A percentile compares a stretch with the other conserved stretches of the same genome.
Evolutionary conservation across 2,888 invertebrate genomes (phyloP).

Genomic region (Epistrophella euchroma): DNA sequence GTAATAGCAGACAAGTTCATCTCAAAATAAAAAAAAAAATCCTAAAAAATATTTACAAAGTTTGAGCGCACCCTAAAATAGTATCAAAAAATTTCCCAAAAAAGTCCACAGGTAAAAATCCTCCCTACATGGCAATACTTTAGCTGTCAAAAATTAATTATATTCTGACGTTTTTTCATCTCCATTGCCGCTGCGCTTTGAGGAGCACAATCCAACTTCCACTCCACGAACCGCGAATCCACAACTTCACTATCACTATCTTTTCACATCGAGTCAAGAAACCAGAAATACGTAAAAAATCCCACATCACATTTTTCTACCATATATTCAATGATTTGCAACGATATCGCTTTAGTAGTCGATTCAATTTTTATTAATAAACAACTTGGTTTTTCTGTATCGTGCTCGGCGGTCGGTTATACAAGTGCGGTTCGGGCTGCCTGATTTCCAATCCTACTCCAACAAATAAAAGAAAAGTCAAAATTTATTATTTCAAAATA

Average conservation of each 20-base stretch:
- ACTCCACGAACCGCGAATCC: neutral
- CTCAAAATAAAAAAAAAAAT: neutral
- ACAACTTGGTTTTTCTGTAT: constrained; percentile 33
- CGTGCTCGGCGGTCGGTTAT: constrained; percentile 33
- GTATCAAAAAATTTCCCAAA: neutral
- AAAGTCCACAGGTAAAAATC: neutral
- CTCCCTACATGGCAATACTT: neutral
- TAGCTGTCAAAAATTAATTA: constrained; percentile 11
- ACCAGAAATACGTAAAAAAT: neutral
- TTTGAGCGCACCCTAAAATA: neutral
- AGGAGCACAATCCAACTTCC: neutral
- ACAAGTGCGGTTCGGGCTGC: constrained; percentile 38
- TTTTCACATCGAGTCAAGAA: neutral
- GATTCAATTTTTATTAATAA: constrained; percentile 30
- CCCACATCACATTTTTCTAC: constrained; percentile 1
- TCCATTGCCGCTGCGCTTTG: constrained; percentile 28
- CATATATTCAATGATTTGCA: constrained; percentile 36
- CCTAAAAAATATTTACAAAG: neutral
- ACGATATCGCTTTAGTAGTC: constrained; percentile 29
- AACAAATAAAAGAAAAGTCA: constrained; percentile 14
- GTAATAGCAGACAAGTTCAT: too few relatives aligned
- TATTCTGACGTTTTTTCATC: constrained; percentile 10
- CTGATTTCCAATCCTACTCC: constrained; percentile 27
- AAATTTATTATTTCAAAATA: constrained; percentile 5
- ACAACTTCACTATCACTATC: constrained; percentile 21